Conservation (phyloP, 2,113 vertebrate genomes). For the Nibea coibor region DNA sequence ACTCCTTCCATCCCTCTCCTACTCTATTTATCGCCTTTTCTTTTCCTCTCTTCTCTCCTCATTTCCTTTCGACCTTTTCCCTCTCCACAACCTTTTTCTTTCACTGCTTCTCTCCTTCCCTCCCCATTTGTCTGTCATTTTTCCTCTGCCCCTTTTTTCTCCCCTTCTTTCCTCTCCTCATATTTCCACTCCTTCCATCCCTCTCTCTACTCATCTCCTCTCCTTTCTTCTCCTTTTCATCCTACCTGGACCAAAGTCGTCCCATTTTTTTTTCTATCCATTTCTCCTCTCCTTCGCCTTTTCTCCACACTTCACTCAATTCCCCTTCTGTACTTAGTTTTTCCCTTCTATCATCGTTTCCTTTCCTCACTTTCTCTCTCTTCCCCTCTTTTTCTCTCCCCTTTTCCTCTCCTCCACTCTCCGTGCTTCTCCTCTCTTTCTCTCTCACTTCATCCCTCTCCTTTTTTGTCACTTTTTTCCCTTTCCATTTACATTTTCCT, state of each 20-base stretch:
- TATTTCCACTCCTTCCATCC: too few relatives aligned
- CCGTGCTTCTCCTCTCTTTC: background rate
- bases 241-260: too few relatives aligned
- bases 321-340: too few relatives aligned
- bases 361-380: background rate
- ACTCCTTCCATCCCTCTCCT: background rate
- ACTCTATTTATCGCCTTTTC: too few relatives aligned
- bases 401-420: background rate
- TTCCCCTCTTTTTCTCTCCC: background rate
- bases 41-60: background rate
- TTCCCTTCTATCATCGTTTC: background rate
- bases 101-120: too few relatives aligned
- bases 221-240: background rate
- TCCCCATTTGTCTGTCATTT: too few relatives aligned
- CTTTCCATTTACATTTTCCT: background rate
- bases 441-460: background rate
- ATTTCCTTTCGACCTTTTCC: background rate
- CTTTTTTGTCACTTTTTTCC: background rate
- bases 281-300: too few relatives aligned
- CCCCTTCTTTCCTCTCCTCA: too few relatives aligned
- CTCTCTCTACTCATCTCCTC: too few relatives aligned
- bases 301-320: too few relatives aligned
- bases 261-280: too few relatives aligned
- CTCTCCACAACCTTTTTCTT: background rate
- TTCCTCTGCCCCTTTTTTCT: too few relatives aligned